Conservation (phyloP, 92 coral and sea anemone genomes). For the Phenganax subtilis region DNA sequence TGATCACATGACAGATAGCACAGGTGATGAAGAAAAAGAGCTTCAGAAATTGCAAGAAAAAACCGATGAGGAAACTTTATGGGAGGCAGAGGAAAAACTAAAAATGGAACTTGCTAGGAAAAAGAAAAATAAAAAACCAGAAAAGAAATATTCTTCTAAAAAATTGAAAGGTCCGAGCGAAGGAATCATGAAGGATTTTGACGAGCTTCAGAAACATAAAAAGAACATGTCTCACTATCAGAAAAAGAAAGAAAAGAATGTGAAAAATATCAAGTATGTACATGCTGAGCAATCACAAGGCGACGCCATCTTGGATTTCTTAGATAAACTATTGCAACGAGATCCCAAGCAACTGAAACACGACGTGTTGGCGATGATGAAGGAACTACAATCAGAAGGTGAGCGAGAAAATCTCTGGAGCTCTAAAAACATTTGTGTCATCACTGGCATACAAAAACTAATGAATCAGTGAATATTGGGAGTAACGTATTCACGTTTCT, state of each 20-base stretch:
- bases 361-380: constrained; percentile 31
- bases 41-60: not conserved
- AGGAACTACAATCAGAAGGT: constrained; percentile 33
- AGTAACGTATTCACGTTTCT: not conserved
- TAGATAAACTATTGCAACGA: constrained; percentile 26
- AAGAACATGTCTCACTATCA: not conserved
- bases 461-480: not conserved
- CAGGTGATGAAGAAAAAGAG: not conserved
- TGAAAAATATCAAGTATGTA: constrained; percentile 16
- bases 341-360: constrained; percentile 28
- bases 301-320: constrained; percentile 40
- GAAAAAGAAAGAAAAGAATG: not conserved
- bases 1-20: not conserved
- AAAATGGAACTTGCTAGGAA: not conserved
- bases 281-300: constrained; percentile 29
- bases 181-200: constrained; percentile 31
- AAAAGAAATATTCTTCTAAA: not conserved
- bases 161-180: not conserved
- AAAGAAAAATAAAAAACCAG: not conserved
- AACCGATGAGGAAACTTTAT: constrained; percentile 1
- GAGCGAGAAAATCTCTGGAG: not conserved
- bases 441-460: not conserved
- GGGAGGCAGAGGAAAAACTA: not conserved
- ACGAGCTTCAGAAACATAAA: constrained; percentile 14
- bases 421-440: not conserved